Evolutionary conservation across 2,888 invertebrate species (phyloP).

Genomic region (Lagria hirta): DNA sequence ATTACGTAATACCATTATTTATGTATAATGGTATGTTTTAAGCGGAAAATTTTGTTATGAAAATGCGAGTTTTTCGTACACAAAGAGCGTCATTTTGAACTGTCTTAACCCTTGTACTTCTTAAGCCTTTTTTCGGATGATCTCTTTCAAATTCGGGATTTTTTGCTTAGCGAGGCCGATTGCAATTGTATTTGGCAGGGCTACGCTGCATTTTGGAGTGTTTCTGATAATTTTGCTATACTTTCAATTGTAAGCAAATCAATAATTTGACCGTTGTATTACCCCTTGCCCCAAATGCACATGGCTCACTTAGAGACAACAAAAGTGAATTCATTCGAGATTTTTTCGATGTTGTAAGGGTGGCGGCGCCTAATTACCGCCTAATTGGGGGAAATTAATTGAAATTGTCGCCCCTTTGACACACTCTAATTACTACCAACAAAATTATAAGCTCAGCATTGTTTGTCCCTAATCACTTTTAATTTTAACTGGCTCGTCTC

Average conservation of each 20-base stretch:
- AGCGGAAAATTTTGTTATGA: no score
- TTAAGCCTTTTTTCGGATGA: slow-evolving; percentile 19
- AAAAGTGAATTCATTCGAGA: no score
- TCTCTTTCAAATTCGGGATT: slow-evolving; percentile 23
- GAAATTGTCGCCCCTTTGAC: no score
- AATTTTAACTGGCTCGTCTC: no score
- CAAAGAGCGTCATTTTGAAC: slow-evolving; percentile 1
- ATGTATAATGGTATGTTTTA: slow-evolving; percentile 9
- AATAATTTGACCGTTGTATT: slow-evolving; percentile 49
- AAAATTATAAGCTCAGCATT: no score
- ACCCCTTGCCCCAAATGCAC: slow-evolving; percentile 44
- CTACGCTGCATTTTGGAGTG: slow-evolving; percentile 2
- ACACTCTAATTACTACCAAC: no score
- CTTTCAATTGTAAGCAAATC: slow-evolving; percentile 45
- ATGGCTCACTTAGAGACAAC: slow-evolving; percentile 38
- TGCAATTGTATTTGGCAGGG: background rate
- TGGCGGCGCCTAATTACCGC: no score
- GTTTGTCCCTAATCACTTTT: no score
- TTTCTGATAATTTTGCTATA: slow-evolving; percentile 13
- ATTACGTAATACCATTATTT: slow-evolving; percentile 36
- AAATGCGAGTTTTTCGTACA: slow-evolving; percentile 5
- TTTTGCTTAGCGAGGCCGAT: background rate
- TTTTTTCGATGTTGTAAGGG: no score
- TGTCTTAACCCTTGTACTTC: slow-evolving; percentile 24
- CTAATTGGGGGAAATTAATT: no score